These are phyloP conservation scores for Cirrhinus mrigala DNA, from an alignment of 2,797 vertebrate species.

Conservation along the genomic window DNA sequence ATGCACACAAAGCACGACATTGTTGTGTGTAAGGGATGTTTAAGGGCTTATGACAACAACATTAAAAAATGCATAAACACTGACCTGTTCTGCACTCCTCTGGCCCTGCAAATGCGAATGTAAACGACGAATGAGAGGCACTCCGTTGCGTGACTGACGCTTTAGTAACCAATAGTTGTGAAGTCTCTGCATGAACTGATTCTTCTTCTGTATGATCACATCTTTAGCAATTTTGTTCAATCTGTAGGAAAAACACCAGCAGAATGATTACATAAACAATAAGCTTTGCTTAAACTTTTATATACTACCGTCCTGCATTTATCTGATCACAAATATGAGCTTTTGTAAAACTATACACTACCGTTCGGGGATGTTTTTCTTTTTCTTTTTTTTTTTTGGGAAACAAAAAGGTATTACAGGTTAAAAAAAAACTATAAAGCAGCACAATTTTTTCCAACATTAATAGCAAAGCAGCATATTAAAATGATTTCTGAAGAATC, in stretches of 20 bases:
- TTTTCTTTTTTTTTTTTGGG: no score
- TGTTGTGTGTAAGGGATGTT: neutral
- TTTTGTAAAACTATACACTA: no score
- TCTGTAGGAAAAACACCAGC: conserved; percentile 67
- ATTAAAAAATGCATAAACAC: conserved; percentile 16
- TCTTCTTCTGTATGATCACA: conserved; percentile 87
- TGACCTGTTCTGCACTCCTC: conserved; percentile 83
- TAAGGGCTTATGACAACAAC: neutral
- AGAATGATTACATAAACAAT: neutral
- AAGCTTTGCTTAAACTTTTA: neutral
- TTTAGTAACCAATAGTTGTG: conserved; percentile 91
- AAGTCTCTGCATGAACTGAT: conserved; percentile 88
- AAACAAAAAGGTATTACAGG: no score
- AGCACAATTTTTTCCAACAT: no score
- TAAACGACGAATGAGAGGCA: conserved; percentile 87
- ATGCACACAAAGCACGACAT: conserved; percentile 1
- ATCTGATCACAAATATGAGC: no score
- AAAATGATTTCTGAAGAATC: no score
- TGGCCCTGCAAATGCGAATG: conserved; percentile 87
- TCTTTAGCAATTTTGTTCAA: conserved; percentile 89
- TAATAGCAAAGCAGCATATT: no score
- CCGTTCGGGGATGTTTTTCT: no score
- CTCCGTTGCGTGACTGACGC: conserved; percentile 87
- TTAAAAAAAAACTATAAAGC: no score
- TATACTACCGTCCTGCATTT: no score